Evolutionary conservation across 2,113 vertebrate genomes (phyloP), one percentile per base, ranked within the genome.

Genomic region (Bujurquina vittata): DNA sequence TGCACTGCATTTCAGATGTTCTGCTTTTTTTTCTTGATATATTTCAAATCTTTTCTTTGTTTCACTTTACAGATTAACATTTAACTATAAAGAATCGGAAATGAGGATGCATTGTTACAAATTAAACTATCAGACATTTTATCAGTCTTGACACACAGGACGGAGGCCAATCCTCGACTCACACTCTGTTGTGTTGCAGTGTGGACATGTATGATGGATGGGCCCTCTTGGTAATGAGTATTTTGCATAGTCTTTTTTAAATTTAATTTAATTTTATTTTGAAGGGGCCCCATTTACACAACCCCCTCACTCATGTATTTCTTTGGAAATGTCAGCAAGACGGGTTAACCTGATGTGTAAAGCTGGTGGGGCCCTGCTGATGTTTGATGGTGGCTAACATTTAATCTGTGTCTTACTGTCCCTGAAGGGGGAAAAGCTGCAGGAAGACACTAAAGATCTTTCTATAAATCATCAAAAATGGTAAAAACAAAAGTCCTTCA

Each of bases 271-370:
- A 37, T 40, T 14, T 46, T 5, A 35, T 62, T 69, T 69, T 49
- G 63, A 69, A 69, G 15, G 23, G 22, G 14, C 9, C 37, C 26
- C 23, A 5, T 0, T 43, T 12, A n/a, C 37, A 65, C 23, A 10
- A 0, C 37, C 43, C 35, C 43, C 23, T 65, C 62, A 65, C n/a
- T 23, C 0, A 0, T 65, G 63, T 0, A 26, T 67, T 17, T 67
- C 22, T 1, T 46, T 46, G 14, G 1, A 46, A 46, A 1, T 67
- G 8, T 15, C 0, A 67, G 26, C n/a, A 67, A 46, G 14, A 26
- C 3, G 3, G 23, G 23, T 23, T 15, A 29, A 59, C 12, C 10
- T 22, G 0, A 23, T 3, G 2, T 46, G 14, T 17, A 22, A 46
- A 3, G 2, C 46, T 15, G 14, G 14, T 46, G 8, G 14, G 22